Evolutionary conservation across 2,113 vertebrate species (phyloP).

Genomic region (Odocoileus hemionus): DNA sequence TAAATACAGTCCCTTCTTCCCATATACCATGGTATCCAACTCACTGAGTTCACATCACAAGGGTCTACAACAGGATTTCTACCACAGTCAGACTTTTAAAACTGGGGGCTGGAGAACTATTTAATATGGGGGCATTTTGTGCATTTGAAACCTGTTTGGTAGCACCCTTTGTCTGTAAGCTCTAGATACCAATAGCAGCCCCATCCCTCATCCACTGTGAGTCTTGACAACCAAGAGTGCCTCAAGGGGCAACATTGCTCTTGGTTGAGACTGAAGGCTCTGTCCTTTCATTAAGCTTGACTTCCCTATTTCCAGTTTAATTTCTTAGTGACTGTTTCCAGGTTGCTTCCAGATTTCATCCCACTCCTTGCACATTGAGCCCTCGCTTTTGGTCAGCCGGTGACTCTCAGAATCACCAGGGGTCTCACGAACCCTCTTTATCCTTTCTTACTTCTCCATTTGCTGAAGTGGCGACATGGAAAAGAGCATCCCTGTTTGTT

Average conservation of each 20-base stretch:
- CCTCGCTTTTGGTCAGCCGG: background rate
- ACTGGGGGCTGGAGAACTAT: background rate
- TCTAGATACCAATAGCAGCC: background rate
- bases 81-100: background rate
- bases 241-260: background rate
- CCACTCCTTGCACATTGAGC: background rate
- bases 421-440: background rate
- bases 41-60: background rate
- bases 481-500: background rate
- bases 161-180: background rate
- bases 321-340: background rate
- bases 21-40: background rate
- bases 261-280: background rate
- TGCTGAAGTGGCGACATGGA: background rate
- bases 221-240: background rate
- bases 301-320: background rate
- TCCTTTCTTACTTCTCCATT: background rate
- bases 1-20: background rate
- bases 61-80: background rate
- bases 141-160: background rate
- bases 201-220: rapidly evolving
- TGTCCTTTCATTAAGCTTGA: background rate
- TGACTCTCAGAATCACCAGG: background rate
- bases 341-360: background rate
- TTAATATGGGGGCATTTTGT: background rate